Percentiles rank a stretch among this genome's conserved stretches.
phyloP scores from a whole-genome alignment of 2,797 vertebrate species.

The Syngnathus rostellatus region DNA sequence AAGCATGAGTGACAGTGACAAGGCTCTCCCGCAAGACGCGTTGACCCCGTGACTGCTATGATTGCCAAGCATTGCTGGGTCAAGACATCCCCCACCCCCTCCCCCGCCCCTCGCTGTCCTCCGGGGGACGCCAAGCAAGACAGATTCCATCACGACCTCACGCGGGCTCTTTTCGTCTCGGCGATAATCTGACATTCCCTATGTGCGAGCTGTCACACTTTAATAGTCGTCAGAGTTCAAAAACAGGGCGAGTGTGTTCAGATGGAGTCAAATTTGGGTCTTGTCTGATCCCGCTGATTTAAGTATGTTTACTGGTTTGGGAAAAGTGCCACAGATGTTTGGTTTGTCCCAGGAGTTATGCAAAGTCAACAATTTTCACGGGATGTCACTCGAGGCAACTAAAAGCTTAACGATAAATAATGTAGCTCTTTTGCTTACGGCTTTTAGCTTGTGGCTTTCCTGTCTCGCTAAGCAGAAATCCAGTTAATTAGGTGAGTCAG shows the following conservation, averaged over 20 bases:
- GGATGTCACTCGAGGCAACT: neutral
- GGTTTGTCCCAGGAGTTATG: neutral
- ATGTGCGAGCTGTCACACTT: slow-evolving; percentile 3
- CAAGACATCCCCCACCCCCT: too few relatives aligned
- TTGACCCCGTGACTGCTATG: neutral
- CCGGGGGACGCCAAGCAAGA: neutral
- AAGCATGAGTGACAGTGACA: slow-evolving; percentile 1
- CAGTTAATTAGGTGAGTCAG: neutral
- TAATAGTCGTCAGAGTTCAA: neutral
- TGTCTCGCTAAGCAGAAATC: neutral
- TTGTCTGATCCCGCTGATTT: neutral
- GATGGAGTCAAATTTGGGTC: neutral
- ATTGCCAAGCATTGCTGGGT: neutral
- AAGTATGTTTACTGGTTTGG: neutral
- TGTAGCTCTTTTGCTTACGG: neutral
- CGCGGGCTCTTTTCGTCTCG: neutral
- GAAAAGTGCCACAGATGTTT: neutral
- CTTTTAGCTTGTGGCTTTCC: neutral
- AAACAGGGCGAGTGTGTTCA: neutral
- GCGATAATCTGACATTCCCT: neutral
- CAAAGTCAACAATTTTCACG: neutral
- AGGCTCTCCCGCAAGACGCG: neutral
- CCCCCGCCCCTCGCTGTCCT: neutral
- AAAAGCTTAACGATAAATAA: neutral
- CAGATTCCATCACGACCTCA: neutral